These are phyloP conservation scores for Lasaia peninsularis DNA, from an alignment of 1,140 invertebrate genomes.

Conservation along the genomic window DNA sequence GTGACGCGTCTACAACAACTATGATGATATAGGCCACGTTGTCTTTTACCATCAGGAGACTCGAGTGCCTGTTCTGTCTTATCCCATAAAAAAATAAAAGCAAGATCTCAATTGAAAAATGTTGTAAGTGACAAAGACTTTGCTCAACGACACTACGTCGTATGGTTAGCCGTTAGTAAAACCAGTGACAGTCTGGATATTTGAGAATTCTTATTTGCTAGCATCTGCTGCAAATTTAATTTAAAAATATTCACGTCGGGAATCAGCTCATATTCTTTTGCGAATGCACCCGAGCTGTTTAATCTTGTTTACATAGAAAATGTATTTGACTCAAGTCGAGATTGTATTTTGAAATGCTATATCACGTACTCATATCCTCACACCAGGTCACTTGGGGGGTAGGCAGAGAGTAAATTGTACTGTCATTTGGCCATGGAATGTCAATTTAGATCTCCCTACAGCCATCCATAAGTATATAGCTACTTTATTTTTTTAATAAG, in stretches of 20 bases:
- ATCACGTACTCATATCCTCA: too few relatives aligned
- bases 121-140: background rate
- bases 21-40: too few relatives aligned
- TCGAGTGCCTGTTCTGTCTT: too few relatives aligned
- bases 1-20: too few relatives aligned
- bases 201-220: conserved; percentile 12
- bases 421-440: too few relatives aligned
- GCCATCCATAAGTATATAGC: too few relatives aligned
- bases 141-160: background rate
- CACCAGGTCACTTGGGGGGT: too few relatives aligned
- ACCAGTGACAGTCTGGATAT: conserved; percentile 2
- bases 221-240: conserved; percentile 11
- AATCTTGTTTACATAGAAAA: conserved; percentile 1
- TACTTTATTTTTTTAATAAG: too few relatives aligned
- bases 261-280: conserved; percentile 9
- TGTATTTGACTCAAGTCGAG: background rate
- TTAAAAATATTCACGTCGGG: conserved; percentile 10
- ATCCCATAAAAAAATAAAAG: background rate
- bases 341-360: background rate
- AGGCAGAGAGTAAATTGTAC: too few relatives aligned
- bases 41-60: too few relatives aligned
- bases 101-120: background rate
- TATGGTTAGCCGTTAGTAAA: conserved; percentile 1
- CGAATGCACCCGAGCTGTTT: conserved; percentile 6
- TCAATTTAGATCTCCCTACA: too few relatives aligned